Evolutionary conservation across 2,113 vertebrate genomes (phyloP).

Genomic region (Ammodytes dubius): DNA sequence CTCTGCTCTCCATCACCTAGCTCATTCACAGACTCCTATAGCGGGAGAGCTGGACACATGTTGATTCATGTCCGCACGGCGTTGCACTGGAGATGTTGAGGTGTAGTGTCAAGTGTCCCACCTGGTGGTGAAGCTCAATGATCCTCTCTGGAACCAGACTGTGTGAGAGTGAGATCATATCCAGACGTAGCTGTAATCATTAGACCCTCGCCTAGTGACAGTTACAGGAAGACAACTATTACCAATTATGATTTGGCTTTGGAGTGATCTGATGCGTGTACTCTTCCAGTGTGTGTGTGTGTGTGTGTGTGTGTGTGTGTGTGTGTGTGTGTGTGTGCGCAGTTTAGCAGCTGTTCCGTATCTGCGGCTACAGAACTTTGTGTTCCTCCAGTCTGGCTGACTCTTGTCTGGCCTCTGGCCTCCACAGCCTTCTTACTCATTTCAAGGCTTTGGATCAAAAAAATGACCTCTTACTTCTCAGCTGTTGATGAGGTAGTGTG

Average conservation of each 20-base stretch:
- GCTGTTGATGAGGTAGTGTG: constrained; percentile 59
- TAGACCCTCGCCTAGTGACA: constrained; percentile 15
- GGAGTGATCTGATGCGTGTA: not conserved
- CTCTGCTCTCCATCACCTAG: constrained; percentile 13
- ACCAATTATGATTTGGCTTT: constrained; percentile 9
- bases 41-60: not conserved
- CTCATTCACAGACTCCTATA: constrained; percentile 31
- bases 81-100: constrained; percentile 48
- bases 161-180: constrained; percentile 38
- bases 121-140: constrained; percentile 54
- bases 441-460: constrained; percentile 33
- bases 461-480: constrained; percentile 44
- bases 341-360: constrained; percentile 60
- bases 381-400: constrained; percentile 65
- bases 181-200: constrained; percentile 9
- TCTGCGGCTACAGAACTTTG: constrained; percentile 45
- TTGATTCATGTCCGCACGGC: constrained; percentile 46
- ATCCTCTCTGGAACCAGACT: constrained; percentile 5
- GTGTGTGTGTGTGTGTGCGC: not conserved
- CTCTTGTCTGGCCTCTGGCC: constrained; percentile 48
- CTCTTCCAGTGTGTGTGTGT: constrained; percentile 10
- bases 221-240: constrained; percentile 21
- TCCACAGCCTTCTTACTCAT: constrained; percentile 39
- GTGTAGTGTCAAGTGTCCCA: constrained; percentile 62
- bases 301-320: not conserved